Base-by-base conservation (phyloP, 53 echinoderm and acorn worm species). In the Crossaster papposus region DNA sequence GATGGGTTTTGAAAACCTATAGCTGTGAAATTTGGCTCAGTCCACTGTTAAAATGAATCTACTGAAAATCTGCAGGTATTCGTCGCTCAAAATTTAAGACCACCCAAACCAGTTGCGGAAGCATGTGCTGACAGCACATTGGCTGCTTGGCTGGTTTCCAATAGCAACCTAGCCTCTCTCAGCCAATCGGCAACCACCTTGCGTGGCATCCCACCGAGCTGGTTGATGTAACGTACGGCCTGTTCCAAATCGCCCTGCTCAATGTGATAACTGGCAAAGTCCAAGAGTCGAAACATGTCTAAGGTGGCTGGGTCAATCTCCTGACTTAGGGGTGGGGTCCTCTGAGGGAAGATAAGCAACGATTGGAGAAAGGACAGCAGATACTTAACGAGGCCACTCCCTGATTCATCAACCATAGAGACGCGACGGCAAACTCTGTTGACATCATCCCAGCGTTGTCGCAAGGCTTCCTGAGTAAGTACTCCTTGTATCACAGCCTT, bases 121-220 rank as follows among this genome's bases (percentile, higher is more conserved):
- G 98, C 98, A 20, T 94, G 94, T 36, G 98, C 91, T 17, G 98
- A 94, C 68, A 97, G 83, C 33, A 94, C 92, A 23, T 82, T 88
- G 51, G 98, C 98, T 13, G 94, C 92, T 75, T 97, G 98, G 75
- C 86, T 97, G 51, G 94, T 94, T 90, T 97, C 98, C 54, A 97
- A 89, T 87, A 97, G 91, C 86, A 97, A 88, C 91, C 94, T 87
- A 1, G 94, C 98, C 93, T 97, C 95, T 63, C 83, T 85, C 77
- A 97, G 70, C 98, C 98, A 97, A 92, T 97, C 98, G 64, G 85
- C 62, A 8, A 93, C 98, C 63, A 97, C 98, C 72, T 78, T 81
- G 55, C 91, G 89, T 2, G 98, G 95, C 95, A 97, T 94, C 13
- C 98, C 98, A 54, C 88, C 71, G 53, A 97, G 91, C 92, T 94